A percentile compares a stretch with the other conserved stretches of the same genome.
Evolutionary conservation across 2,797 vertebrate species (phyloP).

Genomic region (Rallus crepitans): DNA sequence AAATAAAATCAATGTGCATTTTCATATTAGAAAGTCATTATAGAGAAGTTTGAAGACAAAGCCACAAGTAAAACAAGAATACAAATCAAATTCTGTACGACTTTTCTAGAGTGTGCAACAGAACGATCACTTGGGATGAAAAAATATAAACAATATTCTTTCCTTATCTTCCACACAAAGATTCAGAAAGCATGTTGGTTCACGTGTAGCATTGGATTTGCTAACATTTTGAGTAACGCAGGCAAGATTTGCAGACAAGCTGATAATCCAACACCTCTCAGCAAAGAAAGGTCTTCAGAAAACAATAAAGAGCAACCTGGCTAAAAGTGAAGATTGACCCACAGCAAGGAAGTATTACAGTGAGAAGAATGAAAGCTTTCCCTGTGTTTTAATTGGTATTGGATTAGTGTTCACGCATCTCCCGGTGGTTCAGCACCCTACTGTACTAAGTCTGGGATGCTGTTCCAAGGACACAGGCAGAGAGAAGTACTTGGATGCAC

Average conservation of each 20-base stretch:
- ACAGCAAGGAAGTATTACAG: not conserved
- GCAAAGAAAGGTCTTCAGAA: not conserved
- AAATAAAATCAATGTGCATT: not conserved
- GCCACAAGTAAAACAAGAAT: not conserved
- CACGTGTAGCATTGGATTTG: not conserved
- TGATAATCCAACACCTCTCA: not conserved
- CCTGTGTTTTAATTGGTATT: not conserved
- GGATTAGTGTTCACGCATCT: not conserved
- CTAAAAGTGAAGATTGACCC: not conserved
- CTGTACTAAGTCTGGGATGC: not conserved
- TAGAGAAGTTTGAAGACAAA: not conserved
- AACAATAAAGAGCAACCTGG: not conserved
- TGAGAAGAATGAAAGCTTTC: not conserved
- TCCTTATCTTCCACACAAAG: not conserved
- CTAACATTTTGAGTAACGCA: not conserved
- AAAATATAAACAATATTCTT: not conserved
- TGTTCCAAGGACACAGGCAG: not conserved
- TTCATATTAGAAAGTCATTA: not conserved
- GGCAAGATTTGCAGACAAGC: not conserved
- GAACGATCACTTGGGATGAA: not conserved
- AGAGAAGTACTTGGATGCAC: not conserved
- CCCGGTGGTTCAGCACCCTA: fast-evolving
- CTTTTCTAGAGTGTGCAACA: not conserved
- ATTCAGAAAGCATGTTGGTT: not conserved
- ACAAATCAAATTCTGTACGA: not conserved